Evolutionary conservation across 2,797 vertebrate species (phyloP), one percentile per base, ranked within the genome.

Genomic region (Sylvilagus floridanus): DNA sequence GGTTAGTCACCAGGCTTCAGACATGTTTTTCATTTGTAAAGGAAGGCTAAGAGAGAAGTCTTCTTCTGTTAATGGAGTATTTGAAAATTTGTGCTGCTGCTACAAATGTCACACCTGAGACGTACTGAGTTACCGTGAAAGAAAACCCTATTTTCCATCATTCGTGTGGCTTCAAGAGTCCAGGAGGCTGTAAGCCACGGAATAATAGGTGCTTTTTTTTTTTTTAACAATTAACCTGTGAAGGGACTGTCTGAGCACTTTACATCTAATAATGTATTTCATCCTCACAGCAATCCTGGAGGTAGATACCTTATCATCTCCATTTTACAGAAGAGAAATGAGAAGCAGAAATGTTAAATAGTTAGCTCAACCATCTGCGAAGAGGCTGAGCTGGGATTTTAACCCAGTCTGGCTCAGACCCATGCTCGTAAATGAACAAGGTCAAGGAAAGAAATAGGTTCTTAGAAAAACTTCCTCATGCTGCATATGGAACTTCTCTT

Each of bases 281-380:
- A 71, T 69, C 22, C 1, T 95, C 65, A 62, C 52, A 89, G 11
- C 19, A 97, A 19, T 90, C n/a, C 63, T 84, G n/a, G 47, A 50
- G 57, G 54, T 71, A 69, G 79, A 84, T 17, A 62, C 35, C 42
- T 8, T 65, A n/a, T 69, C 54, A 60, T 71, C 35, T 5, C 30
- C 52, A 32, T 79, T 91, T 77, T 63, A 68, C 14, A 72, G 50
- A 87, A 65, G 8, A 82, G 62, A 86, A 73, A 3, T 28, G 50
- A 88, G 66, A 5, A 42, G 14, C 5, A 42, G 60, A 86, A 84
- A 12, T 17, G 32, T 68, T 73, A 69, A 75, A 13, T 62, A 83
- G 26, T 14, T 71, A 50, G 9, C 8, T 42, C n/a, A 32, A 69
- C 16, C 35, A 19, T 50, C 37, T 92, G 50, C 42, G 8, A 47